Evolutionary conservation across 2,113 vertebrate species (phyloP).

Genomic region (Dasypus novemcinctus): DNA sequence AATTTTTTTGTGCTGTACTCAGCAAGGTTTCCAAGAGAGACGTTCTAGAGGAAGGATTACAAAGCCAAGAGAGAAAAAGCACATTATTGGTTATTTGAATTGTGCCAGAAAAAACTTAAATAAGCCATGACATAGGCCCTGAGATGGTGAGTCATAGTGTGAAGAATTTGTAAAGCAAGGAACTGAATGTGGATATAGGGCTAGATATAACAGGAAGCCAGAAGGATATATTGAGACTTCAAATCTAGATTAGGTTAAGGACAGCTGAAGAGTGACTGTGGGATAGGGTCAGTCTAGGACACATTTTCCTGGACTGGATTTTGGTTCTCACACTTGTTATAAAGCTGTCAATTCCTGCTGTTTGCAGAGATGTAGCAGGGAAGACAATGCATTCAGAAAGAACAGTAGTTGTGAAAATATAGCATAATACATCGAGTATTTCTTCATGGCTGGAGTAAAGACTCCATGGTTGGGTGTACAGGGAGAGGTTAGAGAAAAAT

Average conservation of each 20-base stretch:
- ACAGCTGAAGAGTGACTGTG: background rate
- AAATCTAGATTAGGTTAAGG: background rate
- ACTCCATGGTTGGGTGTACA: background rate
- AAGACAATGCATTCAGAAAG: background rate
- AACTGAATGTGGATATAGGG: background rate
- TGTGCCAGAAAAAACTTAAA: background rate
- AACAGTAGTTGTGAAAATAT: background rate
- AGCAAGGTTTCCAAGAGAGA: background rate
- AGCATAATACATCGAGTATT: too few relatives aligned
- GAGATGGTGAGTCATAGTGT: background rate
- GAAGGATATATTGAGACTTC: background rate
- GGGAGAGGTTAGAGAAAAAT: background rate
- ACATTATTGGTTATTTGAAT: background rate
- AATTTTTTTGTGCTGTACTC: background rate
- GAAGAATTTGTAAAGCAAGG: background rate
- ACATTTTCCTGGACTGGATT: background rate
- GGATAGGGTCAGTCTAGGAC: background rate
- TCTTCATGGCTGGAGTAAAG: background rate
- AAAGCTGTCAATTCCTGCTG: conserved; percentile 12
- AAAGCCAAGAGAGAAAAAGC: background rate
- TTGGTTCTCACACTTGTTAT: background rate
- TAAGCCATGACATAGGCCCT: background rate
- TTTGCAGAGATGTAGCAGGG: background rate
- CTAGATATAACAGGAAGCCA: background rate
- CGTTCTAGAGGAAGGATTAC: background rate